phyloP scores from a whole-genome alignment of 2,888 invertebrate genomes.

The Lithophane semibrunnea region DNA sequence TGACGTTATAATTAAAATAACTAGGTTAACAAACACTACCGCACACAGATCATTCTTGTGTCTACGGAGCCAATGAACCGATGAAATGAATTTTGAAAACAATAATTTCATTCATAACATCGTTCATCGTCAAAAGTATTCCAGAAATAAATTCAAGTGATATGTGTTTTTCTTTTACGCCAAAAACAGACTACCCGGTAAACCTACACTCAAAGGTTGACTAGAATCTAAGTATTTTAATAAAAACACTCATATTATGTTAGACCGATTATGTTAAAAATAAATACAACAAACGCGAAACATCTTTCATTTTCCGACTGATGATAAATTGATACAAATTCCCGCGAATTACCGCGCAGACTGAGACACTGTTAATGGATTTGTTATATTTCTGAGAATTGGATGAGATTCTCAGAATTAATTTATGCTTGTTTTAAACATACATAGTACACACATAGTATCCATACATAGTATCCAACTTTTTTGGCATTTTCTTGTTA shows the following conservation, averaged over 20 bases:
- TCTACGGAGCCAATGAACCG: slow-evolving; percentile 53
- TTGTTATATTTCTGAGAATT: slow-evolving; percentile 34
- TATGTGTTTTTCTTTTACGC: not conserved
- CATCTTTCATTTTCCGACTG: not conserved
- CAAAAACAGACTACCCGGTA: not conserved
- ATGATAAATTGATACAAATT: slow-evolving; percentile 39
- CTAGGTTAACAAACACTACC: slow-evolving; percentile 57
- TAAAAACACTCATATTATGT: slow-evolving; percentile 10
- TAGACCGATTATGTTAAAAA: slow-evolving; percentile 1
- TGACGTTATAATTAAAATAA: slow-evolving; percentile 18
- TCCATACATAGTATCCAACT: no score
- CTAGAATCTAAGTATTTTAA: not conserved
- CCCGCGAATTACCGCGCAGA: not conserved
- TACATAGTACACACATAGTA: no score
- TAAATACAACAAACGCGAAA: slow-evolving; percentile 4
- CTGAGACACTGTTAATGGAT: slow-evolving; percentile 3
- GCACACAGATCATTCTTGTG: slow-evolving; percentile 54
- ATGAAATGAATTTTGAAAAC: slow-evolving; percentile 23
- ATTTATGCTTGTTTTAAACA: no score
- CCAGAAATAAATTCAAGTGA: not conserved
- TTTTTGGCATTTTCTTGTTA: not conserved
- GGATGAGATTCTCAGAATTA: slow-evolving; percentile 6
- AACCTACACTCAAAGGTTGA: slow-evolving; percentile 8
- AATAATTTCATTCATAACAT: not conserved
- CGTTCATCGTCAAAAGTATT: not conserved